Evolutionary conservation across 2,113 vertebrate genomes (phyloP).

Genomic region (Cyphomyrus plagiostoma): DNA sequence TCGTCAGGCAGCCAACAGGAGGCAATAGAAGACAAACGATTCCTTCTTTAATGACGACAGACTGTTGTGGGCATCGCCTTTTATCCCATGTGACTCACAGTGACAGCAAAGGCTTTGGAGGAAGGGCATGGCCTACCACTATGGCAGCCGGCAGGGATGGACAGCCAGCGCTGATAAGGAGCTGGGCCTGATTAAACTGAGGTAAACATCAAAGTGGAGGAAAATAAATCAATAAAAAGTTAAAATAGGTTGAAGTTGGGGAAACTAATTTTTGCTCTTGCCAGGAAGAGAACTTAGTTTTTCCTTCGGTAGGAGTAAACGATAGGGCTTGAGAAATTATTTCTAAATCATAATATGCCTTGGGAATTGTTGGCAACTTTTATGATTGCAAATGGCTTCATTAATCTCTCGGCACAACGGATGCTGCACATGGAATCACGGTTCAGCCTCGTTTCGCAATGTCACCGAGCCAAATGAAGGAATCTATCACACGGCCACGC

Average conservation of each 20-base stretch:
- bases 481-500: slow-evolving; percentile 36
- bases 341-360: slow-evolving; percentile 19
- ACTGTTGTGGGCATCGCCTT: neutral
- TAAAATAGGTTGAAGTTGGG: slow-evolving; percentile 32
- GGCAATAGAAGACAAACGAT: neutral
- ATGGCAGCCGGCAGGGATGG: neutral
- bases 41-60: neutral
- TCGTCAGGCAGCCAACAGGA: neutral
- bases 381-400: slow-evolving; percentile 37
- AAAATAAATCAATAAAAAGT: slow-evolving; percentile 24
- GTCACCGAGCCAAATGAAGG: slow-evolving; percentile 39
- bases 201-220: neutral
- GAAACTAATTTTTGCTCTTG: slow-evolving; percentile 34
- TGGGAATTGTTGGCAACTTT: slow-evolving; percentile 29
- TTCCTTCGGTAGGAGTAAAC: slow-evolving; percentile 7
- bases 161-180: neutral
- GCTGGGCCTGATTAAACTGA: neutral
- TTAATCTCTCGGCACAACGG: slow-evolving; percentile 42
- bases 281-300: slow-evolving; percentile 26
- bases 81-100: neutral
- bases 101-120: neutral
- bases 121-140: neutral
- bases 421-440: slow-evolving; percentile 39
- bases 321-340: slow-evolving; percentile 22
- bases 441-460: slow-evolving; percentile 40